phyloP scores from a whole-genome alignment of 2,113 vertebrate genomes.

The Cyprichromis sp. region DNA sequence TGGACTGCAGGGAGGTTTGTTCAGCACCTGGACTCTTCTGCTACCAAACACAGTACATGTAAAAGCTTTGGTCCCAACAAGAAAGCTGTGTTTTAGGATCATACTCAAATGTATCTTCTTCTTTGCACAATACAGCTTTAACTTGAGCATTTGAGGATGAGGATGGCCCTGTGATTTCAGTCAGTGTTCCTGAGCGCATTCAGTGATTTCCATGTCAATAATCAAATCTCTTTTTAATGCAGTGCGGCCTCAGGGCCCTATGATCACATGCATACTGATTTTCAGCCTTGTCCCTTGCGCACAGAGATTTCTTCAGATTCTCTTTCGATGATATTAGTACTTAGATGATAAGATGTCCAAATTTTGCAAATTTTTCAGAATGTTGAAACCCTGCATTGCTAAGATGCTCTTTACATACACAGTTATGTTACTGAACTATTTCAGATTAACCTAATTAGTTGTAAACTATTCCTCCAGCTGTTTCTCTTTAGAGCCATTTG shows the following conservation, averaged over 20 bases:
- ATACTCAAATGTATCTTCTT: not conserved
- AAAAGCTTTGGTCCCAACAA: not conserved
- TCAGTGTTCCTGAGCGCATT: not conserved
- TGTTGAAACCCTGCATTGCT: not conserved
- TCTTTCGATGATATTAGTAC: not conserved
- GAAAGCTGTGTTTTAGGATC: not conserved
- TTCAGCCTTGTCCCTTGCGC: not conserved
- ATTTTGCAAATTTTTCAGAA: not conserved
- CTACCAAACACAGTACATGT: not conserved
- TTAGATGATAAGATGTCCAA: fast-evolving
- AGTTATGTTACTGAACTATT: not conserved
- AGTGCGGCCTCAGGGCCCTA: not conserved
- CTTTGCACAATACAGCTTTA: not conserved
- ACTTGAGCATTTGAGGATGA: not conserved
- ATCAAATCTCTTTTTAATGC: not conserved
- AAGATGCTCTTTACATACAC: not conserved
- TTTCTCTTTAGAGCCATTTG: not conserved
- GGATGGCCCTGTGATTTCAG: not conserved
- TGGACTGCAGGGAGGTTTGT: not conserved
- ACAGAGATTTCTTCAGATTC: not conserved
- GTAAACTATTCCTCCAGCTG: not conserved
- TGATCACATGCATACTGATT: not conserved
- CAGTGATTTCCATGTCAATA: not conserved
- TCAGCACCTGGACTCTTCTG: not conserved
- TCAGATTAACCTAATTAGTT: not conserved